Evolutionary conservation across 1,140 invertebrate genomes (phyloP).

Genomic region (Heliconius melpomene): DNA sequence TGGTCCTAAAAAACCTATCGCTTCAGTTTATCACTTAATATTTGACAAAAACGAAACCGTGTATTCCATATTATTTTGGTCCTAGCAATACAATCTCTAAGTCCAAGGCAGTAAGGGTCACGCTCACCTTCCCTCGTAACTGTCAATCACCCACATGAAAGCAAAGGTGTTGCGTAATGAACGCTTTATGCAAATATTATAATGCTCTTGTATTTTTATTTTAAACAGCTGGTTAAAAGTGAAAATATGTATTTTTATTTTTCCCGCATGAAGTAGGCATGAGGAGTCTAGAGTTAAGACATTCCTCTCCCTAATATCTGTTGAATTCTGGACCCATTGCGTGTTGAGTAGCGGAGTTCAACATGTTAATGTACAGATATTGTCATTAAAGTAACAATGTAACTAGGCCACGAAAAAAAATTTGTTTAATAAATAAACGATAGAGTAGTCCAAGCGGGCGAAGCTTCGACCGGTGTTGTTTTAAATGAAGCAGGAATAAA

Average conservation of each 20-base stretch:
- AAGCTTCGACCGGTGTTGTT: too few species aligned
- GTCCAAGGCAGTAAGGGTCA: neutral
- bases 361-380: too few species aligned
- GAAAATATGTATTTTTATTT: neutral
- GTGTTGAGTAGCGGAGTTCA: too few species aligned
- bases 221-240: neutral
- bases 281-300: too few species aligned
- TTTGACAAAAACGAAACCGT: neutral
- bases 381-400: too few species aligned
- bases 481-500: too few species aligned
- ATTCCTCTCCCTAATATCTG: too few species aligned
- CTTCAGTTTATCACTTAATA: slow-evolving; percentile 33
- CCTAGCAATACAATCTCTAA: slow-evolving; percentile 5
- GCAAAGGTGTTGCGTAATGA: slow-evolving; percentile 47
- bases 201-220: slow-evolving; percentile 8
- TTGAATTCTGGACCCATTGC: too few species aligned
- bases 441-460: too few species aligned
- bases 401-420: too few species aligned
- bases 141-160: slow-evolving; percentile 37
- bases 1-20: neutral
- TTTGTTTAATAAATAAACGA: too few species aligned
- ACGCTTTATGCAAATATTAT: slow-evolving; percentile 44
- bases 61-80: neutral
- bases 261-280: too few species aligned
- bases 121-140: slow-evolving; percentile 4